Base-by-base conservation (phyloP, 2,113 vertebrate genomes). In the Apaloderma vittatum region DNA sequence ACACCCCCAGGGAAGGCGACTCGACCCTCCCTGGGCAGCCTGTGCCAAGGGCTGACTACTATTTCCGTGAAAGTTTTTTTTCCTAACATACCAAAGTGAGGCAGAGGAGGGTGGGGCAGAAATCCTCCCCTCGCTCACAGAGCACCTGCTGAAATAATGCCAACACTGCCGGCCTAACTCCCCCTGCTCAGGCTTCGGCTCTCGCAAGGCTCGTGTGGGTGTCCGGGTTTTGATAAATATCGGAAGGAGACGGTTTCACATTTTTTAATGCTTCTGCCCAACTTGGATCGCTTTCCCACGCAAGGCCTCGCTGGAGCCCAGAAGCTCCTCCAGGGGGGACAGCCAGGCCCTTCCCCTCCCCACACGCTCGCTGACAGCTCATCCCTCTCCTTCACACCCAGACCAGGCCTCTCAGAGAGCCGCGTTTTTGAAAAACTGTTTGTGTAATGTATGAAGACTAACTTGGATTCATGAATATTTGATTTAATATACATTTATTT, bases 401-500 rank as follows among this genome's bases (percentile, higher is more conserved):
- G 27, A 7, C 70, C 76, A 58, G 2, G 84, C 92, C 87, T 78
- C 80, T 78, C 24, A 8, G 85, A 73, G 6, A 65, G 93, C 92
- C 57, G 90, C 86, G 32, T 63, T 86, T 75, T 45, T 91, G 32
- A 93, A 95, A 87, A 92, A 92, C 70, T 93, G 94, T 95, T 97
- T 97, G 94, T 91, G 96, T 91, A 96, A 96, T 71, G 90, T 92
- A 90, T 83, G 91, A 96, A 90, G 90, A 96, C 91, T 81, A 94
- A 95, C 91, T 84, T 66, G 63, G 70, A 95, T 96, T 97, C 94
- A 94, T 95, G 93, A 96, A 97, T 95, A 96, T 96, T 96, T 97
- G 97, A 97, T 97, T 97, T 96, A 97, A 96, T 97, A 97, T 96
- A 94, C 91, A 84, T 97, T 96, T 93, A 97, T 97, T 94, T 84